Percentiles rank a stretch among this genome's conserved stretches.
These are phyloP conservation scores for Pomacea maculata DNA, from an alignment of 1,140 invertebrate genomes.

Conservation along the genomic window DNA sequence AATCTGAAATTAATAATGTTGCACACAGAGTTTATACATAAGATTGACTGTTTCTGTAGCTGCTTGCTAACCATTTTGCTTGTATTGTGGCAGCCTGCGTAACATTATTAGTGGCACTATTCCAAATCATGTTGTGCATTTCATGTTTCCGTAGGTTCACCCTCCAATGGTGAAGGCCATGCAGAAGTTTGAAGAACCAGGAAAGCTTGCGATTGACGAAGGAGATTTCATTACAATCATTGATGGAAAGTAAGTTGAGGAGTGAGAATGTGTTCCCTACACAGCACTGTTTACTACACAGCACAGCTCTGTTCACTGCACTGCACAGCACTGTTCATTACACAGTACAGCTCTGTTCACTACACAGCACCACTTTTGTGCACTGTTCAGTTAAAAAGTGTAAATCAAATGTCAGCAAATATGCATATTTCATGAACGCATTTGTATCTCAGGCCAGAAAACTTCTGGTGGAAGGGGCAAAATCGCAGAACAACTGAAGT, in stretches of 20 bases:
- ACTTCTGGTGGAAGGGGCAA: constrained; percentile 95
- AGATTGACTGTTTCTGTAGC: not conserved
- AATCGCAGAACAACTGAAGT: constrained; percentile 90
- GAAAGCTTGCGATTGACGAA: constrained; percentile 79
- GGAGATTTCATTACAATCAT: constrained; percentile 92
- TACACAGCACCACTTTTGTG: too few relatives aligned
- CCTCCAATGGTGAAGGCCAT: constrained; percentile 74
- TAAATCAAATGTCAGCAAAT: too few relatives aligned
- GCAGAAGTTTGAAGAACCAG: constrained; percentile 72
- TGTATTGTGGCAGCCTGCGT: too few relatives aligned
- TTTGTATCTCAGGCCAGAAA: constrained; percentile 72
- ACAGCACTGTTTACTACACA: not conserved
- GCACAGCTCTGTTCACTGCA: too few relatives aligned
- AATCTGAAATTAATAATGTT: not conserved
- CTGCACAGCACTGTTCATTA: too few relatives aligned
- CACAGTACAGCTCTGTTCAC: too few relatives aligned
- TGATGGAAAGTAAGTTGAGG: constrained; percentile 75
- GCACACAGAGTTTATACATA: not conserved
- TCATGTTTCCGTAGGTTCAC: constrained; percentile 38
- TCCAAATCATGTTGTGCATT: too few relatives aligned
- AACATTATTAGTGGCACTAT: too few relatives aligned
- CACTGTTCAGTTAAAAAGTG: too few relatives aligned
- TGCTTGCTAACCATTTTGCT: too few relatives aligned
- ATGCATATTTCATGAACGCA: too few relatives aligned
- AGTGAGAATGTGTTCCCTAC: not conserved